Conservation (phyloP, 2,113 vertebrate genomes). For the Ranitomeya variabilis region DNA sequence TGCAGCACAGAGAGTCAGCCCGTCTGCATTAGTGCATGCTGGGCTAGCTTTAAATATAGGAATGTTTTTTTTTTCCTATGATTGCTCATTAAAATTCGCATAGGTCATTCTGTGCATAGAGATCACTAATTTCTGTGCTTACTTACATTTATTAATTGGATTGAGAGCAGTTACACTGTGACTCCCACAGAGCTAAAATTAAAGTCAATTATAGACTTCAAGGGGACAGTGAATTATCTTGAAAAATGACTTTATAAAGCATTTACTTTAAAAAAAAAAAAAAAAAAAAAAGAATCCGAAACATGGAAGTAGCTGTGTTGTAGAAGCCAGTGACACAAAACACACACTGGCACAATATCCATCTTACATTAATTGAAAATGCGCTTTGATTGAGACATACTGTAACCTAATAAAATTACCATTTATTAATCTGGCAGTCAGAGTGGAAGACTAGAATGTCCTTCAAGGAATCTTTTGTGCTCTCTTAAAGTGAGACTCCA, state of each 20-base stretch:
- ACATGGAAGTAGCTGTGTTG: not conserved
- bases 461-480: not conserved
- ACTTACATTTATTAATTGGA: constrained; percentile 37
- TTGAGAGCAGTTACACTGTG: constrained; percentile 30
- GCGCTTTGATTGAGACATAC: constrained; percentile 17
- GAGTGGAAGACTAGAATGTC: not conserved
- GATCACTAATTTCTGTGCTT: constrained; percentile 5
- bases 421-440: not conserved
- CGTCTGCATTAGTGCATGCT: not conserved
- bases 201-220: constrained; percentile 45
- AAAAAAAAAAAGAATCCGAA: constrained; percentile 16
- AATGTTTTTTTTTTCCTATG: not conserved
- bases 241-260: constrained; percentile 40
- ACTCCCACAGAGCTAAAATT: constrained; percentile 42
- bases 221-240: constrained; percentile 39
- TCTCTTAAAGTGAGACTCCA: not conserved
- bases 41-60: constrained; percentile 1
- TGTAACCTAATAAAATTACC: constrained; percentile 9
- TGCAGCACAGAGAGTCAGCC: not conserved
- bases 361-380: constrained; percentile 18
- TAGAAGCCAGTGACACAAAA: not conserved
- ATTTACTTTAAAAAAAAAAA: constrained; percentile 8
- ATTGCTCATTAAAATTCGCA: not conserved
- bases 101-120: constrained; percentile 15
- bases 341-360: not conserved